Percentiles rank a stretch among this genome's conserved stretches.
These are phyloP conservation scores for Tichodroma muraria DNA, from an alignment of 2,113 vertebrate genomes.

Conservation along the genomic window DNA sequence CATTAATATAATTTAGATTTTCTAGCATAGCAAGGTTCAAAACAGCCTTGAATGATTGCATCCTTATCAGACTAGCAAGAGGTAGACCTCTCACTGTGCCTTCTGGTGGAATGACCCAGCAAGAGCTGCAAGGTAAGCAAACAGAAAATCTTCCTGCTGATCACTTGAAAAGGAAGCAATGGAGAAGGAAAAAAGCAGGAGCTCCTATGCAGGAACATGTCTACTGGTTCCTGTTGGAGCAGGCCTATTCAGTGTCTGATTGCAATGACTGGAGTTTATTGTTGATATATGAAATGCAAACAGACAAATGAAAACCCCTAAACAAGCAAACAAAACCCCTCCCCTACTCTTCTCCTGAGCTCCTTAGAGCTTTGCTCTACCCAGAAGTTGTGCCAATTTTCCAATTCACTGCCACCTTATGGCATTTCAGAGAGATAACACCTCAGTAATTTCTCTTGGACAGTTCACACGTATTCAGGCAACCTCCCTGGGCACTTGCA, in stretches of 20 bases:
- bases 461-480: not conserved
- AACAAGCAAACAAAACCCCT: not conserved
- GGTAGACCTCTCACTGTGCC: not conserved
- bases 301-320: not conserved
- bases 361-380: not conserved
- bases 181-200: not conserved
- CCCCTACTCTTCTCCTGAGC: not conserved
- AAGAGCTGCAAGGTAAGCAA: not conserved
- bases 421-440: slow-evolving; percentile 48
- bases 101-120: not conserved
- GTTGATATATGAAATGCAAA: not conserved
- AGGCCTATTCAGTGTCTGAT: not conserved
- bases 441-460: not conserved
- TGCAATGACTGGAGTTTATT: not conserved
- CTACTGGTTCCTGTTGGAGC: not conserved
- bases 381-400: not conserved
- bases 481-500: not conserved
- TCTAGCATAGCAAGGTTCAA: not conserved
- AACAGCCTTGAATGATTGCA: not conserved
- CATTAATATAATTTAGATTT: not conserved
- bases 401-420: slow-evolving; percentile 56
- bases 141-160: not conserved
- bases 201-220: not conserved
- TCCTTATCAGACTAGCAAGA: not conserved
- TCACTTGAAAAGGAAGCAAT: not conserved